Base-by-base conservation (phyloP, 2,888 invertebrate genomes). In the Acronicta psi region DNA sequence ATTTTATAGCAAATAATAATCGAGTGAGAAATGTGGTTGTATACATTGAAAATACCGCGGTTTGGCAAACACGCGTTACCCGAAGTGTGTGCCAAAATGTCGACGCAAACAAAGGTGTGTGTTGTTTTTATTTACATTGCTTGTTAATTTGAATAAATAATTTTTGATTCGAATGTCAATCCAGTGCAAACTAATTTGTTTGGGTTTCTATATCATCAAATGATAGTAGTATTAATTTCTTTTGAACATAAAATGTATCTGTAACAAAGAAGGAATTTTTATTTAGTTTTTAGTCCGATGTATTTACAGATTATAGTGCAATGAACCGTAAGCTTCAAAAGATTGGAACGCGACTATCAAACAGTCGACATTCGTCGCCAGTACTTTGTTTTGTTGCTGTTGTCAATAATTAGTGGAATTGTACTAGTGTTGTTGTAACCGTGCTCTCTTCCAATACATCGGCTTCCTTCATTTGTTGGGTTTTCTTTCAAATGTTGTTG, bases 1-100 rank as follows among this genome's bases (percentile, higher is more conserved):
- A 60, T 61, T 66, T 42, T 49, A 40, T 44, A 45, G 47, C 52
- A 57, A 50, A 50, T 67, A 57, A 62, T 65, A 56, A 62, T 69
- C 68, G 49, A 74, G 73, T 75, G 58, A 73, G 77, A 79, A 80
- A 85, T 85, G 82, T 80, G 74, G 78, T 79, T 81, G 73, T 78
- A 77, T 84, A 74, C 66, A 58, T 75, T 79, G 75, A 79, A 74
- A 71, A 60, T 70, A 69, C 73, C 55, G 77, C 72, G 70, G 75
- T 79, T 88, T 89, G 89, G 88, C 89, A 83, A 77, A 64, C 73
- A 61, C 63, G 52, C 67, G 70, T 65, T 61, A 70, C 67, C 69
- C 59, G 80, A 69, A 61, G 73, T 69, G 63, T 75, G 82, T 88
- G 92, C 91, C 92, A 92, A 87, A 69, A 92, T 91, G 91, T 80